phyloP scores from a whole-genome alignment of 35 echinoderm and acorn worm genomes.

The Anneissia japonica region DNA sequence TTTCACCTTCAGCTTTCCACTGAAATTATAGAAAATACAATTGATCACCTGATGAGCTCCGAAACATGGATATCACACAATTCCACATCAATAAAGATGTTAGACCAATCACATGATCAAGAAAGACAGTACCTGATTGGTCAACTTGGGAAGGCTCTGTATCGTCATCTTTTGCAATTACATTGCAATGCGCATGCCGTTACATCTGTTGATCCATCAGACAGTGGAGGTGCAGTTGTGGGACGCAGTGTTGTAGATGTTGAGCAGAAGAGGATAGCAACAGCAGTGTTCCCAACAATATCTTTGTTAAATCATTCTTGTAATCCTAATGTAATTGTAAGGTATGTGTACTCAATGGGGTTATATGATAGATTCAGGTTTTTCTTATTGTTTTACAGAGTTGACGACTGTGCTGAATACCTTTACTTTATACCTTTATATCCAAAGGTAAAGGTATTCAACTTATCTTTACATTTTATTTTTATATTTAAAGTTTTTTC shows the following conservation, averaged over 20 bases:
- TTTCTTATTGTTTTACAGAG: no score
- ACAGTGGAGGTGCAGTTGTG: neutral
- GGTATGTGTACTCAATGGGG: no score
- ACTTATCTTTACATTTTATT: neutral
- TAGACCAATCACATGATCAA: neutral
- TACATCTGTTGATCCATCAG: constrained; percentile 26
- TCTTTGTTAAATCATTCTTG: constrained; percentile 89
- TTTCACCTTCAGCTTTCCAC: neutral
- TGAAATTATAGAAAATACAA: neutral
- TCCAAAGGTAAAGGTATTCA: no score
- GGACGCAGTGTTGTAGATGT: constrained; percentile 21
- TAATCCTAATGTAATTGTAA: constrained; percentile 84
- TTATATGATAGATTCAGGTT: no score
- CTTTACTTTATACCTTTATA: no score
- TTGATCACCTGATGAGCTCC: neutral
- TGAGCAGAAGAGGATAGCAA: constrained; percentile 62
- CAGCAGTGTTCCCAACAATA: constrained; percentile 71
- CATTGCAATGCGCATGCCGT: constrained; percentile 73
- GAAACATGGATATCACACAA: neutral
- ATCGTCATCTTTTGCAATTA: constrained; percentile 53
- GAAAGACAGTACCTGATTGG: no score
- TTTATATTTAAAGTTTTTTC: neutral
- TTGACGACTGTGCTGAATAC: no score
- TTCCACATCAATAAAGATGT: neutral
- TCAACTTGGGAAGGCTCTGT: neutral